Base-by-base conservation (phyloP, 2,113 vertebrate genomes). In the Cromileptes altivelis region DNA sequence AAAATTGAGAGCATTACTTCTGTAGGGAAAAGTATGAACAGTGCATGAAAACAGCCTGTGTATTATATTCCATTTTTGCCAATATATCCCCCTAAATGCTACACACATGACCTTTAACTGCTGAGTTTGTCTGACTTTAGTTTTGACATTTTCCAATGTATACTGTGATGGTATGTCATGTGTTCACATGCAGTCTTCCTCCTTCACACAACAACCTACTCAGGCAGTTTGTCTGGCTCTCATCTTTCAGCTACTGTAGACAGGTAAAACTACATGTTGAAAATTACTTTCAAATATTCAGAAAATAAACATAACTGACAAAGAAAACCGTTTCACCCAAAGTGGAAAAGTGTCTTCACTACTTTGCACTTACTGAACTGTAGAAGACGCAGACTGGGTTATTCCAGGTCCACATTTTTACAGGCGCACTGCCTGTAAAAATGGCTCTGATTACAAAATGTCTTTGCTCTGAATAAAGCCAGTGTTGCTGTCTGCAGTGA, bases 391-490 rank as follows among this genome's bases (percentile, higher is more conserved):
- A 25, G 62, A 61, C 2, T 45, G 19, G 13, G 21, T 78, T 23
- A 30, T 45, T 69, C 47, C n/a, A 83, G 10, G 50, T 40, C 25
- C 58, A 47, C 1, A 13, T 58, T 81, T 60, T 67, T 13, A 60
- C 18, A 60, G 56, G 71, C 47, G 18, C 30, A 23, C 19, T 75
- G 57, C 52, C 55, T 65, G 25, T 57, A 21, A 70, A 70, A 63
- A 37, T 40, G 4, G 40, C 45, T 53, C 58, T 4, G 13, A 74
- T 67, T 67, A 58, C 61, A 74, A 80, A 87, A 79, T 45, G 1
- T 21, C 49, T 58, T 69, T 62, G 62, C 81, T 77, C 72, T 40
- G 47, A 70, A 45, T 75, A 45, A 52, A 75, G 58, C 4, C 3
- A 49, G 21, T 21, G 27, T 53, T 47, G 15, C 42, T 40, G 40